Evolutionary conservation across 2,797 vertebrate species (phyloP).

Genomic region (Scarus forsteni): DNA sequence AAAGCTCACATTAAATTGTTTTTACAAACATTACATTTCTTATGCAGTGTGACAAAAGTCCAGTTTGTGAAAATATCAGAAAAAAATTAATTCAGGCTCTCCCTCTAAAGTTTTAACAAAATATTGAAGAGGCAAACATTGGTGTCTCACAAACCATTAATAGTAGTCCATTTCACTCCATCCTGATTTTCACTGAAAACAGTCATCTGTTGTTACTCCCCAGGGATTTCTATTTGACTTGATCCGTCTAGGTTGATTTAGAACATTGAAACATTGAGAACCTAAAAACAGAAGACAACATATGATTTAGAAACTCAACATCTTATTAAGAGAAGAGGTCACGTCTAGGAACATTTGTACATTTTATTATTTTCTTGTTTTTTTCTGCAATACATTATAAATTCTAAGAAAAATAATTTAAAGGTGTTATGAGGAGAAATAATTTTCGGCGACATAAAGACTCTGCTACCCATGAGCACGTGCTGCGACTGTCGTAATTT

Average conservation of each 20-base stretch:
- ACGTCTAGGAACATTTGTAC: background rate
- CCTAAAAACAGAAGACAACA: constrained; percentile 76
- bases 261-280: constrained; percentile 99
- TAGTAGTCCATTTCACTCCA: constrained; percentile 53
- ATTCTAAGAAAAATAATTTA: too few species aligned
- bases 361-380: too few species aligned
- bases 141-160: constrained; percentile 61
- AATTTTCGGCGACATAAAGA: too few species aligned
- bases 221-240: constrained; percentile 63
- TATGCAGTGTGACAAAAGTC: constrained; percentile 42
- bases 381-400: too few species aligned
- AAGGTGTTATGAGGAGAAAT: too few species aligned
- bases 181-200: constrained; percentile 49
- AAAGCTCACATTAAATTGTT: constrained; percentile 33
- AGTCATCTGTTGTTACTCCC: constrained; percentile 35
- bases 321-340: constrained; percentile 1
- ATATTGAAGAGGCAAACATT: constrained; percentile 70
- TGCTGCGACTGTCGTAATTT: too few species aligned
- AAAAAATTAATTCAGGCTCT: constrained; percentile 56
- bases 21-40: constrained; percentile 17
- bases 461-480: too few species aligned
- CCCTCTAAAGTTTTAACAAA: constrained; percentile 57
- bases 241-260: constrained; percentile 85
- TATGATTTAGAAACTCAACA: background rate
- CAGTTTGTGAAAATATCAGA: constrained; percentile 59